These are phyloP conservation scores for Aporophyla lueneburgensis DNA, from an alignment of 2,888 invertebrate genomes.

Conservation along the genomic window DNA sequence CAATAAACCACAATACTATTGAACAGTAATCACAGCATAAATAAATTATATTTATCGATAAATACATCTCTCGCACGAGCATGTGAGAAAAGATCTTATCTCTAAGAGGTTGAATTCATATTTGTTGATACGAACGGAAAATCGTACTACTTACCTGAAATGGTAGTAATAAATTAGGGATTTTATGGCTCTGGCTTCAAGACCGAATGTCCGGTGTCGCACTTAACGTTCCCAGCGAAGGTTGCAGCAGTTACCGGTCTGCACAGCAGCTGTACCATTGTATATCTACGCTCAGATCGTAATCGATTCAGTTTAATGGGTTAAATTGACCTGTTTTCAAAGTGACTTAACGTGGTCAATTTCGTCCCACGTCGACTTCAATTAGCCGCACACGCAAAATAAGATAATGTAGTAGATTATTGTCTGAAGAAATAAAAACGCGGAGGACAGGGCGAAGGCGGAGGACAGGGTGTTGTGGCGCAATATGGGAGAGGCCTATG, in stretches of 20 bases:
- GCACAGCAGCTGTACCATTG: conserved; percentile 70
- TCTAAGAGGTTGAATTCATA: conserved; percentile 70
- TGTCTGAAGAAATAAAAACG: conserved; percentile 7
- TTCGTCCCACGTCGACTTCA: conserved; percentile 64
- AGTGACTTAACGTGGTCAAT: conserved; percentile 70
- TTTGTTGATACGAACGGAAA: conserved; percentile 72
- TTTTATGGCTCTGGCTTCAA: conserved; percentile 72
- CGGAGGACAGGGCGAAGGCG: too few species aligned
- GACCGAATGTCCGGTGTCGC: conserved; percentile 73
- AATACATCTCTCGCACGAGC: conserved; percentile 67
- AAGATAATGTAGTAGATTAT: conserved; percentile 35
- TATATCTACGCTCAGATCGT: conserved; percentile 69
- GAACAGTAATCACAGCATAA: conserved; percentile 69
- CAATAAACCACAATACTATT: conserved; percentile 79
- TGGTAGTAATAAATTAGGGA: conserved; percentile 73
- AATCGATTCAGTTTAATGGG: conserved; percentile 74
- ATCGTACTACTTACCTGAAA: conserved; percentile 78
- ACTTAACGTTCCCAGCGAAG: conserved; percentile 67
- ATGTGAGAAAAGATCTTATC: conserved; percentile 78
- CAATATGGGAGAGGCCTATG: too few species aligned
- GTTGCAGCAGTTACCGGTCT: conserved; percentile 71
- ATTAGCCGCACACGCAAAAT: conserved; percentile 62
- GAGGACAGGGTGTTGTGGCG: too few species aligned
- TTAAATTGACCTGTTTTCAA: conserved; percentile 73
- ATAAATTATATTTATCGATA: conserved; percentile 76